phyloP scores from a whole-genome alignment of 2,113 vertebrate species.

The Sterna hirundo region DNA sequence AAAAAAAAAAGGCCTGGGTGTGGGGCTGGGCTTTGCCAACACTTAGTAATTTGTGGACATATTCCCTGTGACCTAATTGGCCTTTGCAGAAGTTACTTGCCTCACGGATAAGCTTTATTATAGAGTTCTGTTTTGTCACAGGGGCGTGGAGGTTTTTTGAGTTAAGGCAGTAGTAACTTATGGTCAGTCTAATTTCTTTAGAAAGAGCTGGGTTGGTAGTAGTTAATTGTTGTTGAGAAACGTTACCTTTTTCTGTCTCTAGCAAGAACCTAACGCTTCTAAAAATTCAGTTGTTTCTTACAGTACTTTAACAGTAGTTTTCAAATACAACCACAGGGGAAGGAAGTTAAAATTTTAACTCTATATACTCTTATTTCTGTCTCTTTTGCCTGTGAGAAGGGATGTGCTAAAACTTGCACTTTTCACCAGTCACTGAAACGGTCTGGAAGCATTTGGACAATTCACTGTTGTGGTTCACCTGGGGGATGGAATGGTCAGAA shows the following conservation, averaged over 20 bases:
- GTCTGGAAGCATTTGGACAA: background rate
- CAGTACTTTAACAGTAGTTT: background rate
- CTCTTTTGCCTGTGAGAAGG: background rate
- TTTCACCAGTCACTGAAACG: background rate
- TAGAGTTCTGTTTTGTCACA: background rate
- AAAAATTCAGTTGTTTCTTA: background rate
- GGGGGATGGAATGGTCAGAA: background rate
- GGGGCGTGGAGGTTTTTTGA: background rate
- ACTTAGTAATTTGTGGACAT: background rate
- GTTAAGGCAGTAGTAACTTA: background rate
- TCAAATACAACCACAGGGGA: background rate
- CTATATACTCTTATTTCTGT: background rate
- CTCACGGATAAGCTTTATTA: background rate
- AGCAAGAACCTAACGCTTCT: background rate
- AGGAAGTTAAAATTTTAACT: constrained; percentile 2
- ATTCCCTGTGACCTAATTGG: background rate
- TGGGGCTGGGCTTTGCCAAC: background rate
- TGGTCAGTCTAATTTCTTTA: background rate
- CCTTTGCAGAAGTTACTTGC: background rate
- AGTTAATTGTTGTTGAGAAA: background rate
- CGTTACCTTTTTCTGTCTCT: background rate
- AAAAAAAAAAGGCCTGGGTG: background rate
- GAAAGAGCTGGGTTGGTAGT: background rate
- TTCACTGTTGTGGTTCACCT: background rate
- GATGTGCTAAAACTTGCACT: background rate